These are phyloP conservation scores for Camponotus fellah DNA, from an alignment of 2,888 invertebrate species.

Conservation along the genomic window DNA sequence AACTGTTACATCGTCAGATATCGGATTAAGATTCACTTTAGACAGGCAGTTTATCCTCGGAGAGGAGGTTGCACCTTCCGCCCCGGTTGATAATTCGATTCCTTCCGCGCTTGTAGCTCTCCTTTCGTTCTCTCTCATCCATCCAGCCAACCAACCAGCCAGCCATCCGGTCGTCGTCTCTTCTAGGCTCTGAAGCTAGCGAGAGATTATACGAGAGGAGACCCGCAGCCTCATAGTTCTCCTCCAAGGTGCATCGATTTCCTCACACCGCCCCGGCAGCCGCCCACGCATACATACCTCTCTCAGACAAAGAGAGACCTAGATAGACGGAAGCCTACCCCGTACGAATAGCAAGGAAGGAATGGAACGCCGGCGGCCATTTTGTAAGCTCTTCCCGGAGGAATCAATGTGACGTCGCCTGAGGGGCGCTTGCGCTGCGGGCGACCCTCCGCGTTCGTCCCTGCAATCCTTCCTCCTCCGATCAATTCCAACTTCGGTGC, in stretches of 20 bases:
- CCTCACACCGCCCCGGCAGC: conserved; percentile 75
- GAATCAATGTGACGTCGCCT: conserved; percentile 86
- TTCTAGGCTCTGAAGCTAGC: conserved; percentile 68
- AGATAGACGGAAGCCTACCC: conserved; percentile 81
- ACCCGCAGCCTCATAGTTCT: conserved; percentile 71
- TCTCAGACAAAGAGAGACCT: conserved; percentile 82
- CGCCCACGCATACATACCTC: conserved; percentile 71
- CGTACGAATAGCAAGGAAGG: conserved; percentile 80
- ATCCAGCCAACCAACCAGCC: conserved; percentile 60
- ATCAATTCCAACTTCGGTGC: conserved; percentile 75
- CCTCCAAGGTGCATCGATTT: conserved; percentile 85
- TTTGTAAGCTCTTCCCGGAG: conserved; percentile 86
- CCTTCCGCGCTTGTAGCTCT: conserved; percentile 81
- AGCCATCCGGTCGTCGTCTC: conserved; percentile 57
- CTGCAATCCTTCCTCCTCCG: conserved; percentile 81
- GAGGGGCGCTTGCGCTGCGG: conserved; percentile 86
- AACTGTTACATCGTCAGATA: conserved; percentile 70
- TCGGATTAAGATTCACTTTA: conserved; percentile 79
- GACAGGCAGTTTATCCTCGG: conserved; percentile 77
- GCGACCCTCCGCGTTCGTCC: conserved; percentile 80
- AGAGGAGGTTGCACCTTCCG: conserved; percentile 83
- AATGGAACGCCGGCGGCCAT: conserved; percentile 85
- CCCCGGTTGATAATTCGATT: conserved; percentile 85
- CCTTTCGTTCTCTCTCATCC: conserved; percentile 66
- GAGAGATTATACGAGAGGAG: conserved; percentile 69